Percentiles rank a stretch among this genome's conserved stretches.
Conservation (phyloP, 2,888 invertebrate species). For the Lithophane leautieri region DNA sequence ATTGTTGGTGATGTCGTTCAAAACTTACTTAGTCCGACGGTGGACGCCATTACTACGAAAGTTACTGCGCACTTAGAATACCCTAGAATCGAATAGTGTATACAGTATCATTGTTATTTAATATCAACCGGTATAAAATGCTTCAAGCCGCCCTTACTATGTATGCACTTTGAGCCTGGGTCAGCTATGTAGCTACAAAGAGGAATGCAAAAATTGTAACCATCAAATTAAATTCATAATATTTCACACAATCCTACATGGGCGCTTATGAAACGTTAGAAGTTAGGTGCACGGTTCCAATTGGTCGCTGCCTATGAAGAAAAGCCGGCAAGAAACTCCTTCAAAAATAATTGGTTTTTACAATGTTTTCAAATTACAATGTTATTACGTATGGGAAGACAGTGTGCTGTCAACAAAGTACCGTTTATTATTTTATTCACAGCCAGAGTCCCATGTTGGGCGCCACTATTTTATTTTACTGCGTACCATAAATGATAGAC, state of each 20-base stretch:
- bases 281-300: not conserved
- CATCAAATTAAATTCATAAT: not conserved
- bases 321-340: not conserved
- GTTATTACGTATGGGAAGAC: not conserved
- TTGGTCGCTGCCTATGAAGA: not conserved
- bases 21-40: not conserved
- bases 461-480: not conserved
- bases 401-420: not conserved
- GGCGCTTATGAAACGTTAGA: not conserved
- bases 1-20: not conserved
- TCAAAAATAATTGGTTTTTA: not conserved
- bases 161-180: not conserved
- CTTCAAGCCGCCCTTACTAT: not conserved
- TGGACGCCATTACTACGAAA: conserved; percentile 9
- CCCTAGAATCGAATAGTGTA: no score
- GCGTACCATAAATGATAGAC: conserved; percentile 8
- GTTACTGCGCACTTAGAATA: conserved; percentile 10
- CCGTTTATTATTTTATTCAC: not conserved
- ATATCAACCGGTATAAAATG: not conserved
- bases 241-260: not conserved
- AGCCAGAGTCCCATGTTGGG: conserved; percentile 7
- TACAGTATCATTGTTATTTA: not conserved
- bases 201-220: not conserved
- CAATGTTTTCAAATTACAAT: not conserved
- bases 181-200: not conserved